Evolutionary conservation across 2,797 vertebrate species (phyloP).

Genomic region (Anolis apletophallus): DNA sequence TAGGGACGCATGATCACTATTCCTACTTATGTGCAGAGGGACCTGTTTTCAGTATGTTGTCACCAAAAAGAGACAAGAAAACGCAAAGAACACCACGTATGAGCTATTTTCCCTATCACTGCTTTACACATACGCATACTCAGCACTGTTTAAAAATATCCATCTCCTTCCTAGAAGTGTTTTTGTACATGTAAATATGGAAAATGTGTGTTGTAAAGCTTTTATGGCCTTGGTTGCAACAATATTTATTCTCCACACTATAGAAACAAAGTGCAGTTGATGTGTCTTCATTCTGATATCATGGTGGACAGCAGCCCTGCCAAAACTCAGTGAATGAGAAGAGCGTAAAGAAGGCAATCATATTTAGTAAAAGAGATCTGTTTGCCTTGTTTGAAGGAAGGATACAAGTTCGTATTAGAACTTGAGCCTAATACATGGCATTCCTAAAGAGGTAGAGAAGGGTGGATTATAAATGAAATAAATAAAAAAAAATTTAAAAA

Average conservation of each 20-base stretch:
- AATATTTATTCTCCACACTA: background rate
- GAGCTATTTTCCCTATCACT: background rate
- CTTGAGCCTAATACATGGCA: background rate
- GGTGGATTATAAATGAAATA: too few relatives aligned
- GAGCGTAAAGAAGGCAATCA: background rate
- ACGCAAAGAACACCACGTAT: background rate
- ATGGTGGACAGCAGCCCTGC: background rate
- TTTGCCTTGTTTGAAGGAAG: background rate
- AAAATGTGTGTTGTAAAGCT: background rate
- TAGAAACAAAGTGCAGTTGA: background rate
- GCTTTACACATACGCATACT: background rate
- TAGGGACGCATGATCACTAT: background rate
- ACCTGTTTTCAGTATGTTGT: background rate
- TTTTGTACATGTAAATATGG: background rate
- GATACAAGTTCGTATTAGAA: background rate
- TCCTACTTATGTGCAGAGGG: background rate
- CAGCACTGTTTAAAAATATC: background rate
- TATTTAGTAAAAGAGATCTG: background rate
- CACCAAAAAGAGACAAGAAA: background rate
- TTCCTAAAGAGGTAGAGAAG: background rate
- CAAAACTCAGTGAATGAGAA: background rate
- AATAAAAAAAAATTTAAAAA: too few relatives aligned
- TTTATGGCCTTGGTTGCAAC: background rate
- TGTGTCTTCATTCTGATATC: background rate
- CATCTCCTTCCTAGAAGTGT: background rate